A percentile compares a stretch with the other conserved stretches of the same genome.
These are phyloP conservation scores for Agelas oroides DNA, from an alignment of 37 sponge, comb jelly and placozoan species.

Conservation along the genomic window DNA sequence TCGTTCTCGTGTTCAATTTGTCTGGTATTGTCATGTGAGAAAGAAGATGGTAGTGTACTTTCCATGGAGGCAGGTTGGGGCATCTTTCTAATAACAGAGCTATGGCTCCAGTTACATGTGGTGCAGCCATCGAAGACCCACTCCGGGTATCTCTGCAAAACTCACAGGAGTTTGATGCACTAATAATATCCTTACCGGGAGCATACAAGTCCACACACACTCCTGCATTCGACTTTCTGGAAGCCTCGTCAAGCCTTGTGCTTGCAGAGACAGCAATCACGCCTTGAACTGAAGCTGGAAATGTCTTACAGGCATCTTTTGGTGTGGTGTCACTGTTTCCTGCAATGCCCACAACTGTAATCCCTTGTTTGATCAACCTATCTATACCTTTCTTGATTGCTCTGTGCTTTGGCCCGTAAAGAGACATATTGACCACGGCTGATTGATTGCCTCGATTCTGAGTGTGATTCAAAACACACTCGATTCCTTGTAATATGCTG, in stretches of 20 bases:
- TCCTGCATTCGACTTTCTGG: slow-evolving; percentile 32
- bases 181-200: slow-evolving; percentile 55
- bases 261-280: slow-evolving; percentile 62
- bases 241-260: slow-evolving; percentile 17
- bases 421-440: slow-evolving; percentile 59
- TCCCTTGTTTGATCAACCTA: slow-evolving; percentile 20
- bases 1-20: slow-evolving; percentile 11
- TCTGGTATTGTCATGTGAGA: slow-evolving; percentile 24
- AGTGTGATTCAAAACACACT: slow-evolving; percentile 54
- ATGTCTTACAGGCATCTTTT: slow-evolving; percentile 47
- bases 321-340: slow-evolving; percentile 40
- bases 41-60: slow-evolving; percentile 21
- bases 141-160: slow-evolving; percentile 1
- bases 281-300: slow-evolving; percentile 33
- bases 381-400: slow-evolving; percentile 10
- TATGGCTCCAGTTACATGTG: slow-evolving; percentile 71
- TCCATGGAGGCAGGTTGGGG: slow-evolving; percentile 49
- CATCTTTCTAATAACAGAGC: slow-evolving; percentile 74
- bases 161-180: slow-evolving; percentile 12
- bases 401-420: slow-evolving; percentile 42
- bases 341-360: slow-evolving; percentile 52
- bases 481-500: slow-evolving; percentile 50
- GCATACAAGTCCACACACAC: slow-evolving; percentile 78
- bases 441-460: slow-evolving; percentile 11
- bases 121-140: slow-evolving; percentile 77